phyloP scores from a whole-genome alignment of 2,797 vertebrate species.

The Nothura maculosa region DNA sequence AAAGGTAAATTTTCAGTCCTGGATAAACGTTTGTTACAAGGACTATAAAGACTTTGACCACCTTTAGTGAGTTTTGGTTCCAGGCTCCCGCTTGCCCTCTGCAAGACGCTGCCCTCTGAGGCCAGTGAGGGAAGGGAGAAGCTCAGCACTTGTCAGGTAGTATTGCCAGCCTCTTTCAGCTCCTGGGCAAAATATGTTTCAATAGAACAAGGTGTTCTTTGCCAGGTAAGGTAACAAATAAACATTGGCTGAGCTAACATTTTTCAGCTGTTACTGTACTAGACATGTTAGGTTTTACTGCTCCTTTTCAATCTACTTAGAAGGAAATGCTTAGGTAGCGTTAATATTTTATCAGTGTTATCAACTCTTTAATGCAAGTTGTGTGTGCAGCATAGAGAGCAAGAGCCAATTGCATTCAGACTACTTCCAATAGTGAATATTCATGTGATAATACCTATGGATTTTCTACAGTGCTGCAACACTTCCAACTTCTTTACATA shows the following conservation, averaged over 20 bases:
- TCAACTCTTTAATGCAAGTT: background rate
- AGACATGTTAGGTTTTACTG: fast-evolving
- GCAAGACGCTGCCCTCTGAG: fast-evolving
- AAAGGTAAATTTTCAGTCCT: background rate
- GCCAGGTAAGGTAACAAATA: background rate
- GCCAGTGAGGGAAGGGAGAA: fast-evolving
- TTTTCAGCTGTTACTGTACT: background rate
- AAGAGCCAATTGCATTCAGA: background rate
- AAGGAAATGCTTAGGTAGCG: background rate
- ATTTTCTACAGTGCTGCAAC: background rate
- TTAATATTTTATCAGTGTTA: background rate
- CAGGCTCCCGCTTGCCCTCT: background rate
- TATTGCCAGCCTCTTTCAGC: background rate
- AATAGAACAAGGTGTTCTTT: background rate
- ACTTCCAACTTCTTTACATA: background rate
- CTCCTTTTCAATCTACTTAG: background rate
- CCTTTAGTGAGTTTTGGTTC: background rate
- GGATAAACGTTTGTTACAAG: background rate
- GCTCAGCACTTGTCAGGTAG: background rate
- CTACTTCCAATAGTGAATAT: background rate
- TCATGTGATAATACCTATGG: background rate
- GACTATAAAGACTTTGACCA: background rate
- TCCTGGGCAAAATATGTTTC: background rate
- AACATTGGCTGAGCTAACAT: background rate
- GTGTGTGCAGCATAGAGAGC: background rate